Evolutionary conservation across 2,888 invertebrate species (phyloP), one percentile per base, ranked within the genome.

Genomic region (Heliothis peltigera): DNA sequence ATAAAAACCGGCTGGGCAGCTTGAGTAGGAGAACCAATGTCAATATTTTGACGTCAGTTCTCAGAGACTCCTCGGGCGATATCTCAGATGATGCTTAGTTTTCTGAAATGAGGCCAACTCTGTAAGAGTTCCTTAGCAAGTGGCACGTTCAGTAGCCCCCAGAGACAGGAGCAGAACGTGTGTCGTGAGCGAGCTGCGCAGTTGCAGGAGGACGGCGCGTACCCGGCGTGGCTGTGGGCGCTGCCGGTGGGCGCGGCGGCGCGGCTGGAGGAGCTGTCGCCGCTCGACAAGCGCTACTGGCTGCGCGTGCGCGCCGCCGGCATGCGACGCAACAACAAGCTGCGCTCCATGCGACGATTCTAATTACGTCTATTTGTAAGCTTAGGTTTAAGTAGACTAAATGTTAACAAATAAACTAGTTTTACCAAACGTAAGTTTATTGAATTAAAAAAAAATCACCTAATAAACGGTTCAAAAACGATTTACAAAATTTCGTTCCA

Each of bases 221-320:
- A 99, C 91, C 99, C 99, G 0, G 97, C 97, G 1, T 99, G 99
- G 99, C 92, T 99, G 66, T 99, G 98, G 99, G 93, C 84, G 2
- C 85, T 99, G 15, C 92, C 96, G 79, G 96, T 96, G 17, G 97
- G 97, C 3, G 90, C 95, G 5, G 95, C 97, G 5, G 95, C 96
- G 5, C 94, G 96, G 0, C 87, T 98, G 1, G 96, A 97, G 62
- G 97, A 98, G 82, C 85, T 98, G 65, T 98, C 98, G 88, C 97
- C 97, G 4, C 95, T 96, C 82, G 96, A 97, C 10, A 97, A 97
- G 89, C 95, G 96, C 82, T 99, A 99, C 91, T 99, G 98, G 98
- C 92, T 96, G 76, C 95, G 96, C 63, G 93, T 98, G 35, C 94
- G 98, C 64, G 96, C 96, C 81, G 92, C 96, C 80, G 97, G 95